These are phyloP conservation scores for Dallia pectoralis DNA, from an alignment of 2,797 vertebrate genomes.

Conservation along the genomic window DNA sequence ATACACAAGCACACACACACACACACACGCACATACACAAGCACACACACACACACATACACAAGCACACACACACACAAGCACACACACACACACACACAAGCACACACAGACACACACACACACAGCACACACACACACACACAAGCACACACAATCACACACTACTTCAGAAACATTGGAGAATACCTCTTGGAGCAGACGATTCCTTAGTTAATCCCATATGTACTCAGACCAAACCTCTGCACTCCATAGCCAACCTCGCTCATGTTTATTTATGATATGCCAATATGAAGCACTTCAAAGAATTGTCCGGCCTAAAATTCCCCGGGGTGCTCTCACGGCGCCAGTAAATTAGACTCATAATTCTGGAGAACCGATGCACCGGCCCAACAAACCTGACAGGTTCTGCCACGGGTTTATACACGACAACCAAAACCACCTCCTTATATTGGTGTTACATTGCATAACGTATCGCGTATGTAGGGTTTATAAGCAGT, in stretches of 20 bases:
- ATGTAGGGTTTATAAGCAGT: background rate
- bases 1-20: too few species aligned
- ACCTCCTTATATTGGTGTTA: background rate
- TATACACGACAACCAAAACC: background rate
- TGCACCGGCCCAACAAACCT: conserved; percentile 13
- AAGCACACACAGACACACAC: background rate
- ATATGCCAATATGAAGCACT: conserved; percentile 54
- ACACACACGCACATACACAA: background rate
- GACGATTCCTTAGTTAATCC: conserved; percentile 4
- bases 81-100: background rate
- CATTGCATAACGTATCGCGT: background rate
- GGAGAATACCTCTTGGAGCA: conserved; percentile 7
- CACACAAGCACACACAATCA: background rate
- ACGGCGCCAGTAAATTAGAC: conserved; percentile 27
- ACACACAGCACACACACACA: background rate
- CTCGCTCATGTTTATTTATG: conserved; percentile 63
- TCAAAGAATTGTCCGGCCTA: conserved; percentile 61
- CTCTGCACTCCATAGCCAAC: conserved; percentile 45
- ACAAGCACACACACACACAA: background rate
- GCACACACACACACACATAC: background rate
- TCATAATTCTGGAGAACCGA: conserved; percentile 22
- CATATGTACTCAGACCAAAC: background rate
- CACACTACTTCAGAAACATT: conserved; percentile 10
- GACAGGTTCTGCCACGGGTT: background rate
- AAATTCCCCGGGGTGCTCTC: conserved; percentile 37